These are phyloP conservation scores for Ganaspis sp. DNA, from an alignment of 1,140 invertebrate species.

Conservation along the genomic window DNA sequence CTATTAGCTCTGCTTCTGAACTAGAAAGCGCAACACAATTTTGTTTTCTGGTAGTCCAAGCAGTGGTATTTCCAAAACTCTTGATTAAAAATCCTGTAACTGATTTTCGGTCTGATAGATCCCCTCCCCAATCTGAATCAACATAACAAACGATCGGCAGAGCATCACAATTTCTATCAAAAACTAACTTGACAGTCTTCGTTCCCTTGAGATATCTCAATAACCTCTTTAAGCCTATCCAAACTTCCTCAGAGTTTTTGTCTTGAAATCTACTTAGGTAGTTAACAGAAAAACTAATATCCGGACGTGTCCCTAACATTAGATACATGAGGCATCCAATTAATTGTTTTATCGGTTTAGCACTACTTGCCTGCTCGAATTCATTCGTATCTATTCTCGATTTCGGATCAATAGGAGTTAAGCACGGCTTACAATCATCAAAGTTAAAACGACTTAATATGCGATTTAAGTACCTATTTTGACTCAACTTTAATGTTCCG, in stretches of 20 bases:
- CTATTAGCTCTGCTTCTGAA: too few relatives aligned
- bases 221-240: background rate
- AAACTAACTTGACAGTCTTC: too few relatives aligned
- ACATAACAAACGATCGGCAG: background rate
- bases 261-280: background rate
- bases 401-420: background rate
- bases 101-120: background rate
- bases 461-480: slow-evolving; percentile 11
- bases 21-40: background rate
- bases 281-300: background rate
- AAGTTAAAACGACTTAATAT: slow-evolving; percentile 28
- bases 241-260: background rate
- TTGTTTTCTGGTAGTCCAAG: slow-evolving; percentile 17
- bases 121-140: background rate
- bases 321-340: background rate
- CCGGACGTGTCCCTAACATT: background rate
- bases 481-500: slow-evolving; percentile 22
- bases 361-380: too few relatives aligned
- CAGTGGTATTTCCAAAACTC: background rate
- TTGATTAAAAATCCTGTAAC: background rate
- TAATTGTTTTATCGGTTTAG: too few relatives aligned
- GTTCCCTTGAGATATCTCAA: slow-evolving; percentile 16
- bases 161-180: too few relatives aligned
- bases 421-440: background rate
- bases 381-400: too few relatives aligned